Percentiles rank a stretch among this genome's conserved stretches.
phyloP scores from a whole-genome alignment of 92 coral and sea anemone species.

The Epizoanthus ramosus region DNA sequence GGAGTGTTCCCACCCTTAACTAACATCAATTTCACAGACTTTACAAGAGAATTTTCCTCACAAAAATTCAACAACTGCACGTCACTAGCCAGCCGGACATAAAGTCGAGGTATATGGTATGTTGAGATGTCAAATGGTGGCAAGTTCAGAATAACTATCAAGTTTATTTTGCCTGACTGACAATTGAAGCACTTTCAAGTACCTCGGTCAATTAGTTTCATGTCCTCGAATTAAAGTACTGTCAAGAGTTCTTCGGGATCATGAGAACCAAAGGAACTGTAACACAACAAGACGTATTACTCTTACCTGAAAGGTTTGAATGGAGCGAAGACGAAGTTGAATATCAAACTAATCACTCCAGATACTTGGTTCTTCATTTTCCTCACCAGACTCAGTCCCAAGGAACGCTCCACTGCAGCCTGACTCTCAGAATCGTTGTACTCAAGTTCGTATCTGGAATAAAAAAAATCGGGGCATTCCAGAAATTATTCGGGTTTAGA shows the following conservation, averaged over 20 bases:
- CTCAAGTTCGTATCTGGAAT: slow-evolving; percentile 80
- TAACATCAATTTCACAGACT: no score
- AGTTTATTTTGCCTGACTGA: no score
- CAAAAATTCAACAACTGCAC: no score
- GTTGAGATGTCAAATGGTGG: no score
- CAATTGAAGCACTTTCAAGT: no score
- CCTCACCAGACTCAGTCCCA: slow-evolving; percentile 86
- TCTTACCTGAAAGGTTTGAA: slow-evolving; percentile 96
- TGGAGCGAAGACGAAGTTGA: slow-evolving; percentile 90
- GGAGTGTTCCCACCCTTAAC: no score
- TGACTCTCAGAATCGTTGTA: slow-evolving; percentile 89
- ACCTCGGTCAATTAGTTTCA: no score
- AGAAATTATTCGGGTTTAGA: not conserved
- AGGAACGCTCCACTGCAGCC: slow-evolving; percentile 89
- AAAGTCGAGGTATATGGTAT: no score
- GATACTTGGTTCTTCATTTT: slow-evolving; percentile 90
- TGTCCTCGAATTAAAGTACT: not conserved
- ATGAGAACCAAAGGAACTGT: not conserved
- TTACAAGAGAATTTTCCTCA: no score
- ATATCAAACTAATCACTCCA: slow-evolving; percentile 89
- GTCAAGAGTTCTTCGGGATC: not conserved
- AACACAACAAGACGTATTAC: not conserved
- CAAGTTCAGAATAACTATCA: no score
- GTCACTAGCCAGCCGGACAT: no score
- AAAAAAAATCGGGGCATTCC: not conserved